Evolutionary conservation across 2,888 invertebrate species (phyloP).

Genomic region (Parasteatoda lunata): DNA sequence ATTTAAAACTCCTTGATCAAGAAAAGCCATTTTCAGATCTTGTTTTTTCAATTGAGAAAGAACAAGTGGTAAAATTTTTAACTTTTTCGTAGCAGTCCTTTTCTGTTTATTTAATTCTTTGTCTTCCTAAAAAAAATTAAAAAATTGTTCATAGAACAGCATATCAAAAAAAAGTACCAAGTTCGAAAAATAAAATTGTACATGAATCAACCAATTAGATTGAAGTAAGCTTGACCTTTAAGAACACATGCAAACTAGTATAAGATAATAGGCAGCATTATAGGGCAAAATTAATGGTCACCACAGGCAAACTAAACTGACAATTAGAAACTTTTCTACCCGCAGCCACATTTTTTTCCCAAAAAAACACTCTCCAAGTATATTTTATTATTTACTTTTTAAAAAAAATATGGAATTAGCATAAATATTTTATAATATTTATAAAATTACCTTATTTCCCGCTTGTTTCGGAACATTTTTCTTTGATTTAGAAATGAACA

Average conservation of each 20-base stretch:
- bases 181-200: no score
- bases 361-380: not conserved
- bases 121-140: slow-evolving; percentile 81
- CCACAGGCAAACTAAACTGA: no score
- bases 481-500: not conserved
- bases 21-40: slow-evolving; percentile 94
- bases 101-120: slow-evolving; percentile 87
- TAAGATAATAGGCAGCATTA: no score
- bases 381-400: not conserved
- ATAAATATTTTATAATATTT: not conserved
- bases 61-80: slow-evolving; percentile 90
- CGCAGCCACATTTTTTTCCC: no score
- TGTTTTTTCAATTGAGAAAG: slow-evolving; percentile 95
- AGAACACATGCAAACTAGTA: no score
- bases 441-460: not conserved
- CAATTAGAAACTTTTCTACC: no score
- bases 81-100: slow-evolving; percentile 92
- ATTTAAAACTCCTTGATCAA: slow-evolving; percentile 94
- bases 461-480: not conserved
- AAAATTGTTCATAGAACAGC: no score
- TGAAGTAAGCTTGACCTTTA: no score
- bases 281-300: no score
- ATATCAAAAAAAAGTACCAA: no score
- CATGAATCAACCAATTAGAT: no score
- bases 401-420: not conserved